A percentile compares a stretch with the other conserved stretches of the same genome.
These are phyloP conservation scores for Doryteuthis pealeii DNA, from an alignment of 1,140 invertebrate species.

Conservation along the genomic window DNA sequence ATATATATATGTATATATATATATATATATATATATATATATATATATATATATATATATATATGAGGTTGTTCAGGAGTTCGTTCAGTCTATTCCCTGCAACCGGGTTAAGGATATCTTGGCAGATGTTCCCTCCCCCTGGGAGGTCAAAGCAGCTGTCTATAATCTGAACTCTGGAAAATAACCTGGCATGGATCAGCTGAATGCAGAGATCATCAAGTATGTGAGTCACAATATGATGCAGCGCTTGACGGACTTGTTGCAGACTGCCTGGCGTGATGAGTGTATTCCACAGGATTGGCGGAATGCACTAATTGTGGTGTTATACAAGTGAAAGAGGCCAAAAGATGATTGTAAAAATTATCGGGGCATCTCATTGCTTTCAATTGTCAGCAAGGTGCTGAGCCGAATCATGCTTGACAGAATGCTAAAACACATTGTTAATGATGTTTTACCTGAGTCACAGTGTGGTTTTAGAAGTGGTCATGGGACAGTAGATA, in stretches of 20 bases:
- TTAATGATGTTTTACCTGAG: constrained; percentile 23
- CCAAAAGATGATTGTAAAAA: constrained; percentile 23
- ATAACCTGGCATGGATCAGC: not conserved
- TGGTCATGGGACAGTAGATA: constrained; percentile 25
- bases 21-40: too few relatives aligned
- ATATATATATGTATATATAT: too few relatives aligned
- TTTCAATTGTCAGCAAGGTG: constrained; percentile 20
- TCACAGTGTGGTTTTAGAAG: constrained; percentile 29
- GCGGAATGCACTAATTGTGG: constrained; percentile 22
- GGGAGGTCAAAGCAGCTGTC: not conserved
- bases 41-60: too few relatives aligned
- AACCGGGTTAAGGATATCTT: not conserved
- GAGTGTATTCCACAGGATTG: constrained; percentile 22
- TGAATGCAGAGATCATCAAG: not conserved
- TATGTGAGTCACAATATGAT: not conserved
- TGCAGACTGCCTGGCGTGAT: constrained; percentile 17
- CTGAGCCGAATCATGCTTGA: constrained; percentile 16
- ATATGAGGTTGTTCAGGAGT: not conserved
- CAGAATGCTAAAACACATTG: constrained; percentile 14
- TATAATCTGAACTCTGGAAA: not conserved
- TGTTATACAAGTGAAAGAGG: constrained; percentile 27
- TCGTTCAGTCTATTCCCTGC: not conserved
- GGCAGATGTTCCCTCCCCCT: not conserved
- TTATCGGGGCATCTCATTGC: constrained; percentile 26
- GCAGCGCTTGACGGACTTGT: not conserved